phyloP scores from a whole-genome alignment of 1,140 invertebrate genomes.

The Orius laevigatus region DNA sequence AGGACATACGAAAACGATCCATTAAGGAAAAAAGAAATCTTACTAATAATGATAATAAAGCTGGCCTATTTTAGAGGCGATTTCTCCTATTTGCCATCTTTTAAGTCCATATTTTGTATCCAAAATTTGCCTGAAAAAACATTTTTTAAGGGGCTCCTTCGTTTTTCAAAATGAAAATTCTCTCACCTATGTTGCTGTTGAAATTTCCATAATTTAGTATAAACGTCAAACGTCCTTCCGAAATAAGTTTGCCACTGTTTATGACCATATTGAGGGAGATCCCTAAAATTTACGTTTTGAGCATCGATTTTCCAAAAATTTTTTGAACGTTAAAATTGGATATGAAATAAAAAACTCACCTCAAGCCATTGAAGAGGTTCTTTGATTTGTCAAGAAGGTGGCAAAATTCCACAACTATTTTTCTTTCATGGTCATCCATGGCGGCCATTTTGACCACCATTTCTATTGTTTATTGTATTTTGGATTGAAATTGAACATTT shows the following conservation, averaged over 20 bases:
- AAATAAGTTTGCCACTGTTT: constrained; percentile 98
- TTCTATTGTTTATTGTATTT: constrained; percentile 11
- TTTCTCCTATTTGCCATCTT: constrained; percentile 96
- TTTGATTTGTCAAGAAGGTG: constrained; percentile 94
- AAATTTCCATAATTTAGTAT: constrained; percentile 97
- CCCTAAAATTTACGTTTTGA: constrained; percentile 37
- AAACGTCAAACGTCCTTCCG: constrained; percentile 92
- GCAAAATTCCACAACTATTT: constrained; percentile 91
- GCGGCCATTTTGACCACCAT: constrained; percentile 48
- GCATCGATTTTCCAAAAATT: constrained; percentile 27
- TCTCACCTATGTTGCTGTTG: constrained; percentile 84
- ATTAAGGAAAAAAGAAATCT: constrained; percentile 27
- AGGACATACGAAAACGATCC: not conserved
- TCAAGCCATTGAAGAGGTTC: constrained; percentile 89
- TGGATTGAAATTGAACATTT: no score
- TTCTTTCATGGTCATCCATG: constrained; percentile 75
- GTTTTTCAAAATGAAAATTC: not conserved
- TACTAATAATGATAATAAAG: constrained; percentile 98
- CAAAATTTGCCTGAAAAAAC: constrained; percentile 46
- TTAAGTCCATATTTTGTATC: constrained; percentile 92
- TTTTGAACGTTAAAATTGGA: no score
- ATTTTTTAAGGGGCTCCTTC: constrained; percentile 3
- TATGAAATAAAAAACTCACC: constrained; percentile 34
- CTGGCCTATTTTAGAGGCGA: constrained; percentile 96
- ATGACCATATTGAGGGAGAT: constrained; percentile 91